Percentiles rank a stretch among this genome's conserved stretches.
phyloP scores from a whole-genome alignment of 2,113 vertebrate species.

The Pampusana beccarii region DNA sequence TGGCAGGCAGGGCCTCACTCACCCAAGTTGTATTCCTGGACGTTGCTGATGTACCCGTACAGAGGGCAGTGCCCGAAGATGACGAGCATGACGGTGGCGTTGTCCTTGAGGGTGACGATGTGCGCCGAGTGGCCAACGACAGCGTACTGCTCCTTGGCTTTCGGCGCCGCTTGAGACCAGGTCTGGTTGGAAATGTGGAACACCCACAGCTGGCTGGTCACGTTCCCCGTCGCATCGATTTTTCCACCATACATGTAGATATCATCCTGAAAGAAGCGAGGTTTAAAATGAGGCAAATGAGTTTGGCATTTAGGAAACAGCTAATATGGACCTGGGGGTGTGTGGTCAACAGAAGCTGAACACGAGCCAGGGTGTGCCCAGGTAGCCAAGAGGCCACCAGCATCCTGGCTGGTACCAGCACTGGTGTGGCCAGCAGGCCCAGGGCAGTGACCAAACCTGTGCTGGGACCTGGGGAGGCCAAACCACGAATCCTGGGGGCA shows the following conservation, averaged over 20 bases:
- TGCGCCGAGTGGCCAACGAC: constrained; percentile 97
- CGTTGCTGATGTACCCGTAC: constrained; percentile 93
- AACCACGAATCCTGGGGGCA: too few species aligned
- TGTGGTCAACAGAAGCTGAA: too few species aligned
- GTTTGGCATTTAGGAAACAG: neutral
- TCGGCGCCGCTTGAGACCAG: constrained; percentile 78
- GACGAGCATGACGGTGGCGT: constrained; percentile 86
- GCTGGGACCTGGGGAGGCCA: too few species aligned
- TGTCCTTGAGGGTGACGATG: constrained; percentile 75
- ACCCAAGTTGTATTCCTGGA: constrained; percentile 94
- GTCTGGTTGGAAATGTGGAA: constrained; percentile 88
- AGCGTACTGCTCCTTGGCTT: constrained; percentile 90
- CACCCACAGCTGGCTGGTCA: constrained; percentile 92
- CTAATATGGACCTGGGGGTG: neutral
- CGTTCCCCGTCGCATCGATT: constrained; percentile 91
- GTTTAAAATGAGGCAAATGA: neutral
- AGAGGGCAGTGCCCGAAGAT: constrained; percentile 96
- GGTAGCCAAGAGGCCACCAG: too few species aligned
- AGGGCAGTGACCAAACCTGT: too few species aligned
- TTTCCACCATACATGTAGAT: constrained; percentile 99
- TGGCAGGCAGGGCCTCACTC: constrained; percentile 9
- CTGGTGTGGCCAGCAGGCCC: too few species aligned
- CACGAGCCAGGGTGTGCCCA: too few species aligned
- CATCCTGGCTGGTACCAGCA: too few species aligned
- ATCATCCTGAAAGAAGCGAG: constrained; percentile 77